Evolutionary conservation across 2,113 vertebrate species (phyloP).

Genomic region (Tragelaphus imberbis): DNA sequence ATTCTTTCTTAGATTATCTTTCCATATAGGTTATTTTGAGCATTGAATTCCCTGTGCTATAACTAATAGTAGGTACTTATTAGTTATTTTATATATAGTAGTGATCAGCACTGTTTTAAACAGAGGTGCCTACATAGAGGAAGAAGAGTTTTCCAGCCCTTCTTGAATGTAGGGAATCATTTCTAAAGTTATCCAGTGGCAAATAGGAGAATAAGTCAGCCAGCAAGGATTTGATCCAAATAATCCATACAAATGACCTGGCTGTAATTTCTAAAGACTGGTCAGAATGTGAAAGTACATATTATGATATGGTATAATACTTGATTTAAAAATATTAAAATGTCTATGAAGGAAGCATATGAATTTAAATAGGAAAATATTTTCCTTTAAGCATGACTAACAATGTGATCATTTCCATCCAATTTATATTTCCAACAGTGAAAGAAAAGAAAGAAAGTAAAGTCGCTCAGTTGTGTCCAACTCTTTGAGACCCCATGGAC

Average conservation of each 20-base stretch:
- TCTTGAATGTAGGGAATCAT: background rate
- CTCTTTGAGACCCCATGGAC: no score
- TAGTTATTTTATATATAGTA: background rate
- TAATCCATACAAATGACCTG: background rate
- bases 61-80: background rate
- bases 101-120: background rate
- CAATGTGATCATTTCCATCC: background rate
- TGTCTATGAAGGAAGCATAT: background rate
- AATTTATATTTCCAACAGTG: background rate
- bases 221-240: background rate
- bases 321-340: constrained; percentile 37
- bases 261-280: background rate
- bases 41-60: background rate
- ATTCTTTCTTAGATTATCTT: background rate
- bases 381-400: constrained; percentile 22
- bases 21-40: background rate
- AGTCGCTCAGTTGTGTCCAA: no score
- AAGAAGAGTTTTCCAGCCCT: background rate
- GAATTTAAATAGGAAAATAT: background rate
- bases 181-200: background rate
- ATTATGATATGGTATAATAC: background rate
- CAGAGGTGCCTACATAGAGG: background rate
- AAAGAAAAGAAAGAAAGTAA: no score
- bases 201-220: background rate
- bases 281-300: background rate